Evolutionary conservation across 2,888 invertebrate genomes (phyloP), one percentile per base, ranked within the genome.

Genomic region (Digitonthophagus gazella): DNA sequence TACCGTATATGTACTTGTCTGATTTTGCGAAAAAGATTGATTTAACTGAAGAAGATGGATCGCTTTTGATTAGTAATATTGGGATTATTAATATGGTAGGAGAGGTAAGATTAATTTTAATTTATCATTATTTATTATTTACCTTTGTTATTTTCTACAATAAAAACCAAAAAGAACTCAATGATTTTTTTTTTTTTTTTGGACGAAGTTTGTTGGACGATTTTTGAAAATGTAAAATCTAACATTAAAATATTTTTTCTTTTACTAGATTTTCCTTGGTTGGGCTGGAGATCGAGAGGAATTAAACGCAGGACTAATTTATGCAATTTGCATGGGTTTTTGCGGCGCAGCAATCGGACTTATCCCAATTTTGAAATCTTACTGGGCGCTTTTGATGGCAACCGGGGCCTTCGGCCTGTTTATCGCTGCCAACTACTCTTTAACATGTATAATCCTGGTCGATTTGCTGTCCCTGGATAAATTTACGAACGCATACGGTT

Each of bases 401-500:
- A 86, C 92, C 18, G 93, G 92, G n/a, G 87, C 90, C 20, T 97
- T 95, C 84, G 96, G 96, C 0, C 89, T 95, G 73, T 91, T 93
- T 82, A 94, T 96, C 76, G 94, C 95, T 19, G 96, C 95, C 69
- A 96, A 96, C 84, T 97, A 96, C 84, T 91, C 95, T 1, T 87
- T 97, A 56, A 95, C 96, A 16, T 93, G 93, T 78, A 94, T 96
- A 77, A 95, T 97, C 73, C 86, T 96, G 69, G 95, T 96, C 69
- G 92, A 96, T 80, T 87, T 95, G 74, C 93, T 96, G 73, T 92
- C 94, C n/a, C 82, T 97, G 74, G 95, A 95, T 81, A 88, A 93
- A 77, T 95, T 97, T 80, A 95, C 96, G 63, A 94, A 92, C 80
- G 96, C 96, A 2, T 97, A 96, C 79, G 97, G 97, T 0, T 83